phyloP scores from a whole-genome alignment of 2,888 invertebrate genomes.

The Catocala fraxini region DNA sequence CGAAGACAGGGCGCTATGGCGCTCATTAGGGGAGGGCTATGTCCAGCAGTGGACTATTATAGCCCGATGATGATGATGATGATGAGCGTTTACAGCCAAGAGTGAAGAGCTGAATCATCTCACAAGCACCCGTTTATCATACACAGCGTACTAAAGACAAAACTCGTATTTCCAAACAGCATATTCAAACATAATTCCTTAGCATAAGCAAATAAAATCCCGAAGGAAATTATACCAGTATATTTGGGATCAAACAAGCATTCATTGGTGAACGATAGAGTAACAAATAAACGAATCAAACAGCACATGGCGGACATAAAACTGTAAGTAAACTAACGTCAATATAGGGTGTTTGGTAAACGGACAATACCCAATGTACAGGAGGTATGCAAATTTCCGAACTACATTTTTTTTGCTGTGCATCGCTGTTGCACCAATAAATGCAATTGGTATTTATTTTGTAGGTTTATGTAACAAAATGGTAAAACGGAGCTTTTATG shows the following conservation, averaged over 20 bases:
- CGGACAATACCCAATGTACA: constrained; percentile 45
- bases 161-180: constrained; percentile 2
- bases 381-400: constrained; percentile 15
- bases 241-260: constrained; percentile 53
- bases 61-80: too few species aligned
- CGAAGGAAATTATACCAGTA: constrained; percentile 48
- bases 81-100: too few species aligned
- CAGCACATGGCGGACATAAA: constrained; percentile 70
- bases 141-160: not conserved
- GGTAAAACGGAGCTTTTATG: too few species aligned
- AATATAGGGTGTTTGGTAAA: constrained; percentile 60
- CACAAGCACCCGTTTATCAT: not conserved
- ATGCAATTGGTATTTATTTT: too few species aligned
- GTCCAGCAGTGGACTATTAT: too few species aligned
- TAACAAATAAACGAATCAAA: constrained; percentile 66
- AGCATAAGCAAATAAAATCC: constrained; percentile 42
- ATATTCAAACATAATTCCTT: constrained; percentile 15
- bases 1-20: too few species aligned
- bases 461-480: too few species aligned
- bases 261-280: constrained; percentile 51
- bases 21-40: too few species aligned
- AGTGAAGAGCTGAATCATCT: not conserved
- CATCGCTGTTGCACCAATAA: not conserved
- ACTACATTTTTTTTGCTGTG: not conserved
- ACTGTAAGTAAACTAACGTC: constrained; percentile 56